Base-by-base conservation (phyloP, 2,888 invertebrate genomes). In the Heliconius erato region DNA sequence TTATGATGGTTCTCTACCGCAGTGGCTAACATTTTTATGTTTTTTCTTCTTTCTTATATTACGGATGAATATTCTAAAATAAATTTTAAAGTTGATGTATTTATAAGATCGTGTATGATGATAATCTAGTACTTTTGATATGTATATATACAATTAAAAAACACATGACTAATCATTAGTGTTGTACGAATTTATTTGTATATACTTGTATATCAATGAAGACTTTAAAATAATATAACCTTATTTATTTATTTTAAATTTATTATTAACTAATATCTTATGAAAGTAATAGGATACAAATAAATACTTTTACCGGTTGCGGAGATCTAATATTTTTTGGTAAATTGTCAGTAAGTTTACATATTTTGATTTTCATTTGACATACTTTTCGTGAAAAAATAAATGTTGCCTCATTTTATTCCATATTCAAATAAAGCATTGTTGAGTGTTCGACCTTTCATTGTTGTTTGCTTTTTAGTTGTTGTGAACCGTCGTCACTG, bases 391-490 rank as follows among this genome's bases (percentile, higher is more conserved):
- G 44, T 72, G 35, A 72, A 14, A 44, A 26, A 72, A 72, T n/a
- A 16, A 67, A 26, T 67, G 16, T 72, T 71, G 71, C 71, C 32
- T 59, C 59, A 35, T 63, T 76, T 76, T 76, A 63, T 59, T 32
- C 54, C 74, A 59, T 74, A 32, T 76, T 71, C 80, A 65, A 68
- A 80, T 72, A 80, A 72, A 74, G 78, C 74, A 79, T 74, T 80
- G 78, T 79, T 32, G 49, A 82, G 49, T 28, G 12, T 69, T 80
- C 68, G 9, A 65, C 63, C 72, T 80, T 74, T 68, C 74, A 63
- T 28, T 59, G 72, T 83, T 82, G 74, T 82, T 83, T 80, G 32
- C 54, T 74, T 74, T 83, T 74, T 67, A 67, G 65, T 67, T 28
- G 67, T 44, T 32, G 32, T 11, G 78, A n/a, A 44, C 83, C 79